Percentiles rank a stretch among this genome's conserved stretches.
phyloP scores from a whole-genome alignment of 2,888 invertebrate genomes.

The Phengaris alcon region DNA sequence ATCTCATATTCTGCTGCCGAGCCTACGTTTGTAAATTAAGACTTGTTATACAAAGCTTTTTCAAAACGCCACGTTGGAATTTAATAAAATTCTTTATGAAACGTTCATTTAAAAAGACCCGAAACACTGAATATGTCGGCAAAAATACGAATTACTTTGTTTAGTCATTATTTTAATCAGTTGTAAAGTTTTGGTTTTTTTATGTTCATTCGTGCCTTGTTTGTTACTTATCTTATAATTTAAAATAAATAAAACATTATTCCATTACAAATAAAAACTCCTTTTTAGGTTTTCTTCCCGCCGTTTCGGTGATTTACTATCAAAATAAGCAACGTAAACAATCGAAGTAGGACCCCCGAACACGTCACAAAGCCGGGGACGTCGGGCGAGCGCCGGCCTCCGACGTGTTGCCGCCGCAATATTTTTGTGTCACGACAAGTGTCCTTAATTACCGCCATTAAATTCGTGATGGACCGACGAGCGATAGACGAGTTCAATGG shows the following conservation, averaged over 20 bases:
- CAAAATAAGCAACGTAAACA: background rate
- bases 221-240: too few species aligned
- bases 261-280: too few species aligned
- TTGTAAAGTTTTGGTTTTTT: too few species aligned
- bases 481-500: slow-evolving; percentile 57
- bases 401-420: slow-evolving; percentile 70
- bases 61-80: background rate
- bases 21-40: background rate
- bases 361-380: slow-evolving; percentile 24
- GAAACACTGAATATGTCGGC: background rate
- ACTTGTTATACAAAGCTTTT: background rate
- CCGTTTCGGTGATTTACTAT: slow-evolving; percentile 12
- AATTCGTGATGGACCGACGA: slow-evolving; percentile 67
- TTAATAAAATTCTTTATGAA: background rate
- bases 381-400: slow-evolving; percentile 42
- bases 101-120: background rate
- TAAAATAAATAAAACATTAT: too few species aligned
- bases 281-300: background rate
- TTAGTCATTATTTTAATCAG: too few species aligned
- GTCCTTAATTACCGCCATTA: slow-evolving; percentile 73
- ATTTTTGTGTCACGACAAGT: slow-evolving; percentile 66
- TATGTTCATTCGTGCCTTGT: too few species aligned
- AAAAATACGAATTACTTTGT: background rate
- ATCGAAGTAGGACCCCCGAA: background rate
- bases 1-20: background rate